Conservation (phyloP, 2,888 invertebrate species). For the Drosophila fulvimacula region DNA sequence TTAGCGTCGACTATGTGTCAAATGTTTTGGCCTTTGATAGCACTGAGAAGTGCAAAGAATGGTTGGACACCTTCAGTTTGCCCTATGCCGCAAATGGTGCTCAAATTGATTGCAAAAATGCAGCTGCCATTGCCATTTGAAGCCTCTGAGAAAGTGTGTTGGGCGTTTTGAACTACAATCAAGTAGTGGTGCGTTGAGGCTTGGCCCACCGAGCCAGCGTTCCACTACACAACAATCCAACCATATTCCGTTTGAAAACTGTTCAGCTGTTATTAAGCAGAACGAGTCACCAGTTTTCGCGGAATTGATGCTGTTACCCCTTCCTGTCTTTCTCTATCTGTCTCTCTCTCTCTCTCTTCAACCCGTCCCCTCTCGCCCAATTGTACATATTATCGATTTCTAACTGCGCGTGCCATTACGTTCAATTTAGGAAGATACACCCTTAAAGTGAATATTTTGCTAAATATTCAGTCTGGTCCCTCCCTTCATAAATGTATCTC, state of each 20-base stretch:
- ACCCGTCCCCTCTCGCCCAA: background rate
- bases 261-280: conserved; percentile 27
- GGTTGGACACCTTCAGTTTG: conserved; percentile 93
- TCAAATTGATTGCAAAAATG: conserved; percentile 95
- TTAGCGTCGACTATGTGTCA: conserved; percentile 94
- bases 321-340: background rate
- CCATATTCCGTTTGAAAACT: conserved; percentile 22
- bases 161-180: conserved; percentile 18
- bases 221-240: conserved; percentile 18
- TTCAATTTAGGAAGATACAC: background rate
- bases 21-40: conserved; percentile 95
- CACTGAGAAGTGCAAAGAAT: conserved; percentile 93
- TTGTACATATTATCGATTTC: conserved; percentile 41
- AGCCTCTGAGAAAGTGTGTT: conserved; percentile 17
- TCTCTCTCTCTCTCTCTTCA: background rate
- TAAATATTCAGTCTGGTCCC: conserved; percentile 3
- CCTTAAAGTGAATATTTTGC: background rate
- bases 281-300: conserved; percentile 2
- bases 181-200: conserved; percentile 23
- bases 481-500: conserved; percentile 14
- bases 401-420: conserved; percentile 46
- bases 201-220: conserved; percentile 6
- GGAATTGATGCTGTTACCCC: conserved; percentile 24
- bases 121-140: conserved; percentile 76
- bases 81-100: conserved; percentile 88